Evolutionary conservation across 1,140 invertebrate species (phyloP), one percentile per base, ranked within the genome.

Genomic region (Prorops nasuta): DNA sequence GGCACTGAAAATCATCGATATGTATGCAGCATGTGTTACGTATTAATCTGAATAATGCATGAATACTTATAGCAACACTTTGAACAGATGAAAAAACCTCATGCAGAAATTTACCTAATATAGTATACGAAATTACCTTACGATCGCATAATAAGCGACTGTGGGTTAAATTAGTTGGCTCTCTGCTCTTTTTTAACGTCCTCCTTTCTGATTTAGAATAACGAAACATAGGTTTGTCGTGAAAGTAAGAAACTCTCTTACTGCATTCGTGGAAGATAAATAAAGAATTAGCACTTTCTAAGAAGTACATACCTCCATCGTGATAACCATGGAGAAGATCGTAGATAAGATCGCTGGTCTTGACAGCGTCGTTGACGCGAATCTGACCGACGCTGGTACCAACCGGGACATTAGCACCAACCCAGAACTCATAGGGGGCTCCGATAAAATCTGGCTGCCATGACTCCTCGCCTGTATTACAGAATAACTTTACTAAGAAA

Each of bases 361-460:
- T 85, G 36, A 86, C 79, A 2, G 84, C 81, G 50, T 89, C 84
- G 15, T 84, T 88, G 1, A 90, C 81, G 45, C 86, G 76, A 31
- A 92, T 87, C 73, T 92, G 90, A 1, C 94, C 94, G 34, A 96
- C 85, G 57, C 88, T 92, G 0, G 90, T 92, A 6, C 90, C 90
- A 38, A 91, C 77, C 0, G 84, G 84, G 1, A 89, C 89, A 65
- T 90, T 91, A 41, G 87, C 87, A 1, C 88, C 88, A 14, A 96
- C 88, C 86, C 88, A 91, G 72, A 96, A 94, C 54, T 91, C 87
- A 64, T 95, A 96, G 0, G 92, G 90, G 1, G 91, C 84, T 19
- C 92, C 91, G 18, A 91, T 77, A 64, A 97, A 96, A 53, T 90
- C 85, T 0, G 93, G 92, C 24, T 78, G 77, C 51, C 81, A 81